phyloP scores from a whole-genome alignment of 2,888 invertebrate genomes.

The Xanthostigma xanthostigma region DNA sequence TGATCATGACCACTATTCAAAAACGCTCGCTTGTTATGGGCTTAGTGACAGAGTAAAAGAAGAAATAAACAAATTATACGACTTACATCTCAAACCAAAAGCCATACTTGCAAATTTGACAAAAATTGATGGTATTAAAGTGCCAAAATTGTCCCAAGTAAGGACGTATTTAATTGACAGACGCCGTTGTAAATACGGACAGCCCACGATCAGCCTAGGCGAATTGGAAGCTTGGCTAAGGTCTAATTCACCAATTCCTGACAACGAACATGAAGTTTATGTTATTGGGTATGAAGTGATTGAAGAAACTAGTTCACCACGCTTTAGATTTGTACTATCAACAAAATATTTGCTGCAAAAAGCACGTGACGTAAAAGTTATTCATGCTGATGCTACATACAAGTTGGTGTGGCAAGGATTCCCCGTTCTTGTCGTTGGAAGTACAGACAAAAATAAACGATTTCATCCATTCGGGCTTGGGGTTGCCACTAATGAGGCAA shows the following conservation, averaged over 20 bases:
- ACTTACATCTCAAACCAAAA: not conserved
- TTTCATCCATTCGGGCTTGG: constrained; percentile 13
- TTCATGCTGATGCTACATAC: constrained; percentile 13
- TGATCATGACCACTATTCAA: constrained; percentile 3
- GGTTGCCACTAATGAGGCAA: constrained; percentile 10
- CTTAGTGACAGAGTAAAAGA: not conserved
- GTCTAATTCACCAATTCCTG: constrained; percentile 9
- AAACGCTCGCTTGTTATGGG: not conserved
- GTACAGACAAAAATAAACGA: constrained; percentile 12
- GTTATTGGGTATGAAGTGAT: not conserved
- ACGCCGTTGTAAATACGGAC: constrained; percentile 1
- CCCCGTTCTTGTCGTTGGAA: constrained; percentile 12
- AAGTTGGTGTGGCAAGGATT: constrained; percentile 15
- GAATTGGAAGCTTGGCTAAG: not conserved
- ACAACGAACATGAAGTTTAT: constrained; percentile 10
- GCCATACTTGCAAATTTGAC: constrained; percentile 1
- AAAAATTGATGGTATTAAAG: not conserved
- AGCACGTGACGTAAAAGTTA: not conserved
- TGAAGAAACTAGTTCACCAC: not conserved
- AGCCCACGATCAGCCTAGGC: constrained; percentile 8
- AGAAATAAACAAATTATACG: constrained; percentile 3
- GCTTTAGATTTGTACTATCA: not conserved
- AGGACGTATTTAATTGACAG: constrained; percentile 2
- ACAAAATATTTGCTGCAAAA: not conserved
- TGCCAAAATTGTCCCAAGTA: constrained; percentile 3